These are phyloP conservation scores for Frankliniella intonsa DNA, from an alignment of 2,888 invertebrate species.

Conservation along the genomic window DNA sequence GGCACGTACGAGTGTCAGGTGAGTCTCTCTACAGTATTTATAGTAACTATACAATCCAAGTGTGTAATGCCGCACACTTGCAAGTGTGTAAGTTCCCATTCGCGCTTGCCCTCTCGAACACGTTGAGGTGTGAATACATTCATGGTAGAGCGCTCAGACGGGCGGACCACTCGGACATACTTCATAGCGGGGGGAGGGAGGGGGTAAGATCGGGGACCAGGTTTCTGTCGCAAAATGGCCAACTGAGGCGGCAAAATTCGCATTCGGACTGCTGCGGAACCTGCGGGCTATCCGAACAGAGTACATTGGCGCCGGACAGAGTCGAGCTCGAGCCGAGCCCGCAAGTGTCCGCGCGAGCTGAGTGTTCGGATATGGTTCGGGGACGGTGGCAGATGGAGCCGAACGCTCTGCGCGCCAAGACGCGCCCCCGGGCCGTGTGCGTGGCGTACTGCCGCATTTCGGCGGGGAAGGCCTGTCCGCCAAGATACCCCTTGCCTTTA, in stretches of 20 bases:
- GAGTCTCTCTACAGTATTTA: no score
- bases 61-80: no score
- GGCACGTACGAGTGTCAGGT: slow-evolving; percentile 94
- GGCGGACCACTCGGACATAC: neutral
- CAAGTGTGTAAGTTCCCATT: no score
- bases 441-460: neutral
- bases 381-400: neutral
- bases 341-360: neutral
- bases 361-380: neutral
- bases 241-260: neutral
- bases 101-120: no score
- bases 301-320: neutral
- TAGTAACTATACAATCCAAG: no score
- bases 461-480: neutral
- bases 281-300: neutral
- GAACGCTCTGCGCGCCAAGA: neutral
- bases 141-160: neutral
- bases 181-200: neutral
- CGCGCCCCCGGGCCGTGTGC: neutral
- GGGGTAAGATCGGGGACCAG: no score
- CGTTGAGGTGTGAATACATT: no score
- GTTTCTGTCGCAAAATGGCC: neutral
- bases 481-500: no score
- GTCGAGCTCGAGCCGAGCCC: neutral
- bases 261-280: neutral